Base-by-base conservation (phyloP, 2,113 vertebrate species). In the Nothobranchius furzeri region DNA sequence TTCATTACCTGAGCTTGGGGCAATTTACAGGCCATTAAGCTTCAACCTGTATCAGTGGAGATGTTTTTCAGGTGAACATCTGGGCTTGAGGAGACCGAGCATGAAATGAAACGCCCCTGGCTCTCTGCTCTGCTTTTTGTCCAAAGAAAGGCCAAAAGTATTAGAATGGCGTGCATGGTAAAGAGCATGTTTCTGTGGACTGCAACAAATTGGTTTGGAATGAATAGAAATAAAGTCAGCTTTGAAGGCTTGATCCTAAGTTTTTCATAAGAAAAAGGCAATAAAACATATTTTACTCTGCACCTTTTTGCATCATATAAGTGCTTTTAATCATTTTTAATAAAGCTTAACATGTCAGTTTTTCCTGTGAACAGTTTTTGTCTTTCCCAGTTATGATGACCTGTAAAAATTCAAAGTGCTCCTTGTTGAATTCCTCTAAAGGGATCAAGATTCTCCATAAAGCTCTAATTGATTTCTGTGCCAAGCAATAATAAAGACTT, bases 21-120 rank as follows among this genome's bases (percentile, higher is more conserved):
- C 83, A 86, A 89, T 92, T 89, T 92, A 84, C 85, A 82, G 90
- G 81, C 88, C 91, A 93, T 93, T 92, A 93, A 91, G 79, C 82
- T 73, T 57, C 83, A 90, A 92, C 88, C 87, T 93, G 91, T 90
- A 87, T 86, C 87, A 79, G 81, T 78, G 87, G 87, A 88, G 85
- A 92, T 89, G 81, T 88, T 92, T 92, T 89, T 68, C 83, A 91
- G 90, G 92, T 90, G 91, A 93, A 93, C 91, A 93, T 92, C 92
- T 93, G 91, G 92, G 90, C 88, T 89, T 92, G 89, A 90, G 88
- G 85, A 91, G 85, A 87, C 84, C 84, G 84, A 91, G 86, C 87
- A 90, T 91, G 88, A 93, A 91, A 93, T 92, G 83, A 90, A 89
- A 91, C 82, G 88, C 86, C 83, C 74, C 82, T 60, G 79, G 85